Evolutionary conservation across 2,888 invertebrate genomes (phyloP), one percentile per base, ranked within the genome.

Genomic region (Polyploca ridens): DNA sequence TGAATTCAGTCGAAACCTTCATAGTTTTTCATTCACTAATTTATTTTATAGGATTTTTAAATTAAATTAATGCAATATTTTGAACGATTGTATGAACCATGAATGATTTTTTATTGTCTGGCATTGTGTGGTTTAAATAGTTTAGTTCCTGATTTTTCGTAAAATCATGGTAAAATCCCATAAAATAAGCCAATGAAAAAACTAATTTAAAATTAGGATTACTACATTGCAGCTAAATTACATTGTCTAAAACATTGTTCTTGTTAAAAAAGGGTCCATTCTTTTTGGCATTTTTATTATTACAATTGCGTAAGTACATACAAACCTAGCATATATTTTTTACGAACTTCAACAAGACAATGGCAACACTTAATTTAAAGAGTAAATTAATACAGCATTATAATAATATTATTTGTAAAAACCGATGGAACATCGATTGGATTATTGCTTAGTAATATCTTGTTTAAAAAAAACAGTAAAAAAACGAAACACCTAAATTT

Each of bases 1-100:
- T 75, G 78, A 78, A 73, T 74, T 84, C 83, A 84, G 82, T 83
- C 84, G 73, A 74, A 77, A 78, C 64, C 27, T 70, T 78, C 66
- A 71, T 68, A 10, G 27, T 16, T 16, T n/a, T 16, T 76, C 71
- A 66, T 64, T 68, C 71, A 19, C 4, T 19, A 54, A 76, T 75
- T 76, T 68, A 71, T 77, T 74, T 58, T 73, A 68, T 70, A 73
- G 75, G 69, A 11, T 64, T 64, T 33, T 62, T 64, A 54, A 35
- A 33, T 61, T 8, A 11, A 62, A 58, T 11, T n/a, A 35, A 16
- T 49, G 5, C 6, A 6, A n/a, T 49, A 5, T 49, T 16, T 16
- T 19, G 4, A 46, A 44, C 2, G 14, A 3, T 10, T 10, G 16
- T 54, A 19, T 8, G 8, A 35, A 62, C 58, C 41, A 41, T 41